Evolutionary conservation across 1,140 invertebrate genomes (phyloP), one percentile per base, ranked within the genome.

Genomic region (Trypoxylus dichotomus): DNA sequence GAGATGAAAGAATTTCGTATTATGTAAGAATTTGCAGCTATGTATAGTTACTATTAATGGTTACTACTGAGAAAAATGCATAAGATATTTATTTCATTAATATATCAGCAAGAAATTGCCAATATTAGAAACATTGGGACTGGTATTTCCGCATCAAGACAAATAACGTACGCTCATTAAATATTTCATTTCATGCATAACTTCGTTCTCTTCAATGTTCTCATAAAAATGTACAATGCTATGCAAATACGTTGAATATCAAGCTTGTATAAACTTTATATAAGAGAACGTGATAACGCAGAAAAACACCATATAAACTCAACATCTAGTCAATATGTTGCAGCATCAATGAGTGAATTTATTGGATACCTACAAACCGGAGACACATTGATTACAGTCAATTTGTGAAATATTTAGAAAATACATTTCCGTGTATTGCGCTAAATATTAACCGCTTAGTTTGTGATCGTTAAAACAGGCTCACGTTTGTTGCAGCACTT

Each of bases 321-420:
- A 63, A 19, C 15, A 19, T 63, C 13, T 25, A 24, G 1, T 63
- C 60, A 24, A 19, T 19, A 27, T 24, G 60, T 27, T 2, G 1
- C 19, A 63, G 60, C 60, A 24, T 27, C 21, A 24, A 27, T 19
- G 7, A 2, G 43, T 1, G 21, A 63, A 63, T 63, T 19, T 63
- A 63, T 63, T 21, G 13, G 60, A 8, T 27, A 27, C 11, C 21
- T 19, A 63, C 5, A 11, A 63, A 63, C 8, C 60, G 10, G 1
- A 21, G 60, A 63, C 25, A 27, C 19, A 6, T 21, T 63, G 60
- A 63, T 63, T 63, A 19, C 15, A 63, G 58, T 63, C 58, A 27
- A 63, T 63, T 63, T 63, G 58, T 63, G 58, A 63, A 63, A 63
- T 63, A 63, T 19, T 21, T n/a, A n/a, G 43, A 21, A 63, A 19